Base-by-base conservation (phyloP, 2,113 vertebrate genomes). In the Campylorhamphus procurvoides region DNA sequence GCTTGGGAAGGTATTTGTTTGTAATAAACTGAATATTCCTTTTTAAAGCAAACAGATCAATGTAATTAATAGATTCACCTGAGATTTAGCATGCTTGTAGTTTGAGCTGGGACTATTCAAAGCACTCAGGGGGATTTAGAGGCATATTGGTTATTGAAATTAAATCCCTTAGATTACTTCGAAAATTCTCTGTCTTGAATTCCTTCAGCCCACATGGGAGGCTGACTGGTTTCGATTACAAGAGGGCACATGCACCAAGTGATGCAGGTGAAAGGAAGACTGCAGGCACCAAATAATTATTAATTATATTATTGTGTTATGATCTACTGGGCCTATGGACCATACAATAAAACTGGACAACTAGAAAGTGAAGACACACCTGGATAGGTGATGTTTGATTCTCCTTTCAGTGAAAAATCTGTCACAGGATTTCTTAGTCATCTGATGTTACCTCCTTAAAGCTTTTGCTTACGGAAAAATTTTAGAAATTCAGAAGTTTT, bases 101-200 rank as follows among this genome's bases (percentile, higher is more conserved):
- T 89, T 84, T 76, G 63, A 84, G 72, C 63, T 86, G 58, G 84
- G 47, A 62, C 39, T 80, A 35, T 71, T 62, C 67, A 88, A 79
- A 92, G 44, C 52, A 83, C 84, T 89, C 80, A 1, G 0, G 44
- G 62, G 72, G 80, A 93, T 92, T 93, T 90, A 90, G 53, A 69
- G 75, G 55, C 33, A 40, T 77, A 76, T 91, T 86, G 81, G 68
- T 92, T 95, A 84, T 96, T 88, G 92, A 94, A 90, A 92, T 88
- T 62, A 94, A 96, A 95, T 88, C 91, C 91, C 37, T 60, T 71
- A 37, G 75, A 90, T 72, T 66, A 69, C 85, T 90, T 59, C 52
- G 55, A 94, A 92, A 92, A 91, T 22, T 29, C 91, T 91, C 24
- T 59, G 76, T 24, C 39, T 72, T 50, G 55, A 75, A 93, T 91